Conservation (phyloP, 2,797 vertebrate genomes). For the Pitangus sulphuratus region DNA sequence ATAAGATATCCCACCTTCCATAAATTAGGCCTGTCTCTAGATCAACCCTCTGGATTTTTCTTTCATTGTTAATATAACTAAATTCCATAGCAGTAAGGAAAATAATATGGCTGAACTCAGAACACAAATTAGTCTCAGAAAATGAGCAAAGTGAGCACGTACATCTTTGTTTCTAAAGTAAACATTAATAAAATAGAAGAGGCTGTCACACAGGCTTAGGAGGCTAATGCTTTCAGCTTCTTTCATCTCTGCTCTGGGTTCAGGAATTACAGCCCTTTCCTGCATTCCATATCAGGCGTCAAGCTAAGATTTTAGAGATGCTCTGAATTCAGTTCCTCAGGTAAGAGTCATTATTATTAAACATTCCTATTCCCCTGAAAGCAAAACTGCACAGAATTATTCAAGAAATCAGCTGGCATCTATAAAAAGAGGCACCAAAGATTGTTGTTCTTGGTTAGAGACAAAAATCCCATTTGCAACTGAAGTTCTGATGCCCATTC, state of each 20-base stretch:
- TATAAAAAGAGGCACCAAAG: not conserved
- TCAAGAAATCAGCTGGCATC: not conserved
- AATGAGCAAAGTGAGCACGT: not conserved
- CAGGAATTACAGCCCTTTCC: not conserved
- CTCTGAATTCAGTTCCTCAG: slow-evolving; percentile 13
- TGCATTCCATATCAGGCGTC: not conserved
- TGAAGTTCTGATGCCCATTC: not conserved
- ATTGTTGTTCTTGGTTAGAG: not conserved
- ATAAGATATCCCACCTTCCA: not conserved
- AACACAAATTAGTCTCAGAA: slow-evolving; percentile 29
- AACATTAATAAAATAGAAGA: not conserved
- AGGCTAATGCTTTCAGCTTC: not conserved
- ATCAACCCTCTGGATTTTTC: not conserved
- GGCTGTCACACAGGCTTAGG: not conserved
- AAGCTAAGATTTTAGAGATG: not conserved
- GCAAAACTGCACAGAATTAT: slow-evolving; percentile 9
- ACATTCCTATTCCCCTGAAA: not conserved
- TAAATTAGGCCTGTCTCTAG: not conserved
- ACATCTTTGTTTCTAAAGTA: not conserved
- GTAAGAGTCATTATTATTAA: slow-evolving; percentile 9
- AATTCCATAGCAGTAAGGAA: not conserved
- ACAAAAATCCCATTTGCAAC: not conserved
- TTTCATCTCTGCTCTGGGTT: not conserved
- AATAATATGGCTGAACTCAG: not conserved
- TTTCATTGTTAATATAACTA: not conserved